Evolutionary conservation across 2,888 invertebrate species (phyloP), one percentile per base, ranked within the genome.

Genomic region (Drosophila picticornis): DNA sequence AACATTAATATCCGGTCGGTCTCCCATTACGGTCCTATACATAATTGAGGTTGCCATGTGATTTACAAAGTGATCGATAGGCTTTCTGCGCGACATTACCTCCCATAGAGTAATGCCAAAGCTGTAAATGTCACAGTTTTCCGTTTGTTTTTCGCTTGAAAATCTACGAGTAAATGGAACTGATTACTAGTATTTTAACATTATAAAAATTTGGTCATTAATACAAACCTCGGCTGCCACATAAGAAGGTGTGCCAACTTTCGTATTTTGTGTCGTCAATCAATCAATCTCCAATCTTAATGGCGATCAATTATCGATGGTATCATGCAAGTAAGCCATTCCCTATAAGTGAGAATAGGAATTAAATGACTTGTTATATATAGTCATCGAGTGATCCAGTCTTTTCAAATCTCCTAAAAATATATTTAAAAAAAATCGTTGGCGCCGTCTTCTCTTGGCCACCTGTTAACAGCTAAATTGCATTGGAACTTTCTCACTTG

Each of bases 261-360:
- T 22, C 6, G 43, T 22, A 22, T 7, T 13, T 22, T 22, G 13
- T 13, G 13, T 7, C 22, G 7, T 13, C 22, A 43, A 4, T 22
- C 22, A 46, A 22, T n/a, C n/a, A 46, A 46, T 46, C 22, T 7
- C 13, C 13, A 13, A 75, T 69, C 31, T 74, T 64, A 46, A 51
- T 75, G 70, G 3, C 75, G 75, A 65, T 75, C 65, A 16, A 69
- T 40, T 16, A 11, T 61, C 2, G 29, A 5, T 22, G 50, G 64
- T 13, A 16, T n/a, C 11, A 34, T 74, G 74, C 13, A 75, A 36
- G 13, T 64, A 56, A 1, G 22, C 13, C 11, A 75, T 34, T 19
- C 9, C 55, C 55, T 36, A 19, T 27, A 53, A 25, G 25, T 19
- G 10, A 34, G 29, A 29, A 29, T 7, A 22, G 3, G 13, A 29